Evolutionary conservation across 2,888 invertebrate species (phyloP).

Genomic region (Cybosia mesomella): DNA sequence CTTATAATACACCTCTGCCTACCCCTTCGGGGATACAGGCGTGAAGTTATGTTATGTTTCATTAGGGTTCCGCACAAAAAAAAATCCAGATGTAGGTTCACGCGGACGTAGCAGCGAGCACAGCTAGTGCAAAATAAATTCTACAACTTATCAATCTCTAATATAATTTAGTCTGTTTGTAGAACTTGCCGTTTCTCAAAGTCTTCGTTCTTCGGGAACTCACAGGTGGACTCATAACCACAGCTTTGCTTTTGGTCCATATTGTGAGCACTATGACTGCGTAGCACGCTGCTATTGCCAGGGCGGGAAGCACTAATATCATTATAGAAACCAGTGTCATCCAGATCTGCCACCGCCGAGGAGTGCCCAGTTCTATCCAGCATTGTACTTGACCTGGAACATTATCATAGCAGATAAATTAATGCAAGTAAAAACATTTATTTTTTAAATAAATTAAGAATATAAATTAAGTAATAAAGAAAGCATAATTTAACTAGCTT

Average conservation of each 20-base stretch:
- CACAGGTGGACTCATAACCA: constrained; percentile 86
- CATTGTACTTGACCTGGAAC: constrained; percentile 91
- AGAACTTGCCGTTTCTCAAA: constrained; percentile 63
- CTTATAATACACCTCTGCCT: too few relatives aligned
- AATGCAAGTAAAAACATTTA: too few relatives aligned
- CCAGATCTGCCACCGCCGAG: constrained; percentile 94
- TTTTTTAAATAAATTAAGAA: too few relatives aligned
- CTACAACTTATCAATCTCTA: neutral
- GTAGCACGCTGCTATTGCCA: constrained; percentile 96
- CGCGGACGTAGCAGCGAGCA: too few relatives aligned
- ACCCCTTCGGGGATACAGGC: too few relatives aligned
- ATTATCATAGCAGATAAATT: neutral
- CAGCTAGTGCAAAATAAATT: neutral
- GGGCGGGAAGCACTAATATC: constrained; percentile 94
- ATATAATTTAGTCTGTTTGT: neutral
- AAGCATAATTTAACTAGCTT: too few relatives aligned
- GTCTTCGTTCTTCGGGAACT: constrained; percentile 79
- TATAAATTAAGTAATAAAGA: too few relatives aligned
- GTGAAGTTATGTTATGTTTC: too few relatives aligned
- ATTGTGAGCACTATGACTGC: constrained; percentile 96
- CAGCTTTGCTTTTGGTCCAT: constrained; percentile 93
- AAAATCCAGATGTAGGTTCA: too few relatives aligned
- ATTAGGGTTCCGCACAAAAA: too few relatives aligned
- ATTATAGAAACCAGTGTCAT: constrained; percentile 93
- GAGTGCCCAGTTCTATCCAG: constrained; percentile 94